Conservation (phyloP, 1,140 invertebrate genomes). For the Eumaeus atala region DNA sequence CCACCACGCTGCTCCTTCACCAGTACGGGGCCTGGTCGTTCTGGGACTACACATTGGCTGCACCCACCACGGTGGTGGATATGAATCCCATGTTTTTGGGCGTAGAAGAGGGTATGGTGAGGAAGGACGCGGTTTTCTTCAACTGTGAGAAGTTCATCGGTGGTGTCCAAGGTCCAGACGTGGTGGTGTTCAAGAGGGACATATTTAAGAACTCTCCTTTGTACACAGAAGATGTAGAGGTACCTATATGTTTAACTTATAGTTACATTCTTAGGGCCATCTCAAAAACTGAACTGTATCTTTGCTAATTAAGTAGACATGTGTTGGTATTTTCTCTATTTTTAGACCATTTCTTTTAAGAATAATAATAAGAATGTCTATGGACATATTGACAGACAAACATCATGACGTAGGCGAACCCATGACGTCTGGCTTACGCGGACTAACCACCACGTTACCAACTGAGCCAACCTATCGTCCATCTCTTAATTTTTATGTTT, state of each 20-base stretch:
- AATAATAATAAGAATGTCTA: no score
- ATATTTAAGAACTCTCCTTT: slow-evolving; percentile 68
- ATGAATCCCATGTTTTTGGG: slow-evolving; percentile 87
- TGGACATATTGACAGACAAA: no score
- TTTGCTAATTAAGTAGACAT: no score
- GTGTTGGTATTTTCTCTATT: no score
- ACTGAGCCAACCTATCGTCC: no score
- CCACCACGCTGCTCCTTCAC: slow-evolving; percentile 87
- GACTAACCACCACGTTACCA: no score
- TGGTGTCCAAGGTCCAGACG: slow-evolving; percentile 89
- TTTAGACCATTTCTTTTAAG: no score
- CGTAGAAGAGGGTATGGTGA: slow-evolving; percentile 80
- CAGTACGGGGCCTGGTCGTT: slow-evolving; percentile 88
- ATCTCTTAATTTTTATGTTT: no score
- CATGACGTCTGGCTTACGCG: no score
- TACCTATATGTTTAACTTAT: slow-evolving; percentile 28
- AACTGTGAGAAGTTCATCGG: slow-evolving; percentile 94
- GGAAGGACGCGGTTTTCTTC: slow-evolving; percentile 94
- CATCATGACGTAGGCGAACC: no score
- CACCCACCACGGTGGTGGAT: slow-evolving; percentile 86
- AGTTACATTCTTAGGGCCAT: no score
- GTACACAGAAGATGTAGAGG: slow-evolving; percentile 64
- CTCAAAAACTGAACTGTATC: no score
- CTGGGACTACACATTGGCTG: slow-evolving; percentile 93
- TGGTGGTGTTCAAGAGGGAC: slow-evolving; percentile 74